phyloP scores from a whole-genome alignment of 1,140 invertebrate genomes.

The Ptiloglossa arizonensis region DNA sequence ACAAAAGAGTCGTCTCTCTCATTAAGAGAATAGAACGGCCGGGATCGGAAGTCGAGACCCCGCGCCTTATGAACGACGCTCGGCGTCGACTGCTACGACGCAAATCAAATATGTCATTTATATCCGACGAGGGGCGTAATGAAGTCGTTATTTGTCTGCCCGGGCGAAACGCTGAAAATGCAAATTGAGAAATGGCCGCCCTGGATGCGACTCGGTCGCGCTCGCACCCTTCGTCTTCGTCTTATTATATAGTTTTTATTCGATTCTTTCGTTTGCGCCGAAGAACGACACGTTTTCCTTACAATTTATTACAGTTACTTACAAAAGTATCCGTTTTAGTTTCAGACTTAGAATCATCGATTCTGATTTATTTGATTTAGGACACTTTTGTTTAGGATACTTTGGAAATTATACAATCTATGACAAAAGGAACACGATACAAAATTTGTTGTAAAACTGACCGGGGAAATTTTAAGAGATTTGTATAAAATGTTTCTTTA shows the following conservation, averaged over 20 bases:
- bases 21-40: conserved; percentile 43
- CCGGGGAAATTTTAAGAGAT: no score
- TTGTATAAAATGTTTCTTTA: no score
- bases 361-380: no score
- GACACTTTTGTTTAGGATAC: no score
- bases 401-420: no score
- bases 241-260: conserved; percentile 55
- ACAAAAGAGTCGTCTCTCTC: conserved; percentile 51
- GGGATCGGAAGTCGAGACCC: background rate
- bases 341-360: no score
- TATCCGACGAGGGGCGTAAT: conserved; percentile 74
- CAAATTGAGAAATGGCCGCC: conserved; percentile 69
- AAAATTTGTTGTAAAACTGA: no score
- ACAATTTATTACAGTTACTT: no score
- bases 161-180: conserved; percentile 72
- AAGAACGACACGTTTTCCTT: no score
- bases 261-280: conserved; percentile 19
- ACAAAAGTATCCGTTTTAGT: no score
- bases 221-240: conserved; percentile 12
- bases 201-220: conserved; percentile 17
- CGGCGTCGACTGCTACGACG: conserved; percentile 38
- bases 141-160: conserved; percentile 74
- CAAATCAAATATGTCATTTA: conserved; percentile 77
- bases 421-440: no score
- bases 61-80: conserved; percentile 31